Evolutionary conservation across 2,797 vertebrate species (phyloP), one percentile per base, ranked within the genome.

Genomic region (Mus caroli): DNA sequence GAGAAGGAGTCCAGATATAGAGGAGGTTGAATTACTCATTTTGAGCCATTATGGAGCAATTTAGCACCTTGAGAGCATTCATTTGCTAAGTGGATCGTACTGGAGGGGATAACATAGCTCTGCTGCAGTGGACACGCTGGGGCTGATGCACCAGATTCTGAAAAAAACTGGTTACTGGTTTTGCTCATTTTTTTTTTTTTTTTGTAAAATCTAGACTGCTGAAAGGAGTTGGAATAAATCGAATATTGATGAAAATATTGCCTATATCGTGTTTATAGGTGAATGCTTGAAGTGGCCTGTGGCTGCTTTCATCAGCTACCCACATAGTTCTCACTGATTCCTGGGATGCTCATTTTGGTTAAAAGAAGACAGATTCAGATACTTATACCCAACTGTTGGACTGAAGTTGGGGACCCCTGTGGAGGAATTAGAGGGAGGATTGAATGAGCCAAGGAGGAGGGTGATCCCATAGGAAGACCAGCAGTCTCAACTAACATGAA

Each of bases 1-100:
- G 83, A 77, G 75, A 60, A 69, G 34, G 79, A 75, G 56, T 4
- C 7, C 1, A 88, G 6, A 56, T 26, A 86, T 24, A 60, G 76
- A 94, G 83, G 71, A 92, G 88, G 77, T n/a, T 58, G 52, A 20
- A 34, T 79, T 60, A 50, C 58, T 95, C 54, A 46, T 20, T 79
- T 86, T 7, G 58, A 75, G 75, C 90, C 37, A 26, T 14, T 69
- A 40, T 6, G 71, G 76, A 77, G 40, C 24, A 52, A 46, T 24
- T 84, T 4, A 69, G n/a, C 62, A 76, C n/a, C 50, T 12, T 14
- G 2, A 71, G 52, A 75, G 46, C 60, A 83, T 85, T 40, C 46
- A 20, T 3, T 62, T 46, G 37, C 80, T 86, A 34, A 90, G 60
- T 1, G 14, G 26, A 58, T 77, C 26, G 12, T 19, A 52, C 13